These are phyloP conservation scores for Amblyornis subalaris DNA, from an alignment of 2,113 vertebrate genomes.

Conservation along the genomic window DNA sequence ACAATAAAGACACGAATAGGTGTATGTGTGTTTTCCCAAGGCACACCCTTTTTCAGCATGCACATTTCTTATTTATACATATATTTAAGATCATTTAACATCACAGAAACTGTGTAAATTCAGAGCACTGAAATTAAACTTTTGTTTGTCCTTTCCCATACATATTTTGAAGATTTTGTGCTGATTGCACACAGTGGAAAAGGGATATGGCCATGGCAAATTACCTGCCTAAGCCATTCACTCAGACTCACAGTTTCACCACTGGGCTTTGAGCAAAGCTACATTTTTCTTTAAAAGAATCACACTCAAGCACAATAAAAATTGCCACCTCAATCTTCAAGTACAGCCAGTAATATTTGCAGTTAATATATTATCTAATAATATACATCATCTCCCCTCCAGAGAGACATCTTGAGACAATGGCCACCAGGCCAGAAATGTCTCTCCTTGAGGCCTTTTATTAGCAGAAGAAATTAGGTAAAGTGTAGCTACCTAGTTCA, in stretches of 20 bases:
- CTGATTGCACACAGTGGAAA: background rate
- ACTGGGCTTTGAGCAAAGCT: background rate
- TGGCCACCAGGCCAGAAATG: background rate
- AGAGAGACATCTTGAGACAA: background rate
- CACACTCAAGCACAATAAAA: background rate
- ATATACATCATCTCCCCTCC: background rate
- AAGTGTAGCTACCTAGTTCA: background rate
- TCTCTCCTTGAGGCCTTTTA: background rate
- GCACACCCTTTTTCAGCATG: background rate
- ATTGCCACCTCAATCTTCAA: background rate
- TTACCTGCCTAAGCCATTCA: background rate
- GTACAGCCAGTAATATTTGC: background rate
- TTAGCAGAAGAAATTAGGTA: background rate
- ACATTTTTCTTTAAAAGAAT: background rate
- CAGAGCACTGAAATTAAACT: background rate
- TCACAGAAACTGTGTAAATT: background rate
- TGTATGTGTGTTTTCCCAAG: background rate
- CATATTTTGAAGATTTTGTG: background rate
- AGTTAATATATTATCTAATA: background rate
- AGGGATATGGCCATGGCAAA: background rate
- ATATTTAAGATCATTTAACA: background rate
- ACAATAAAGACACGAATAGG: background rate
- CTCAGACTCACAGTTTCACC: background rate
- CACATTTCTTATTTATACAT: rapidly evolving
- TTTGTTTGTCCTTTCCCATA: background rate